phyloP scores from a whole-genome alignment of 1,140 invertebrate genomes.

The Meteorus sp. region DNA sequence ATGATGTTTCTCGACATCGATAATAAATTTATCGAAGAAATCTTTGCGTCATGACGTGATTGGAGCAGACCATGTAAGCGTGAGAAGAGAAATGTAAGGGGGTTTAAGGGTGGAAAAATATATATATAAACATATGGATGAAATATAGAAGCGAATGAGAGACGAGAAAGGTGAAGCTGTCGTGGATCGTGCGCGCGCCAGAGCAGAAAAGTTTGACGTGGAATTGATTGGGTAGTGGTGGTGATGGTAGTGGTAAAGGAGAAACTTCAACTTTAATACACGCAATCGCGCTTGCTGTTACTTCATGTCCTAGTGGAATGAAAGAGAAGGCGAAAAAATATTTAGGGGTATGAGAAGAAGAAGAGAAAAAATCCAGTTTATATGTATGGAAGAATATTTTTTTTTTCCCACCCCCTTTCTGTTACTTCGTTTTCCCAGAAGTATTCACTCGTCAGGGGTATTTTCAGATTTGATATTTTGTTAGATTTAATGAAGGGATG shows the following conservation, averaged over 20 bases:
- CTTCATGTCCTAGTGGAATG: neutral
- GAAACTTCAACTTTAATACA: slow-evolving; percentile 1
- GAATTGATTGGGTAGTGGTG: slow-evolving; percentile 43
- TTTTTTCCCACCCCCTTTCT: no score
- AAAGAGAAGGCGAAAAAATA: neutral
- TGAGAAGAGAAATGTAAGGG: slow-evolving; percentile 19
- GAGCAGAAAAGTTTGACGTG: slow-evolving; percentile 44
- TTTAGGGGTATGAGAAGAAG: neutral
- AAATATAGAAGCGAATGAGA: no score
- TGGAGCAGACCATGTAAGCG: slow-evolving; percentile 14
- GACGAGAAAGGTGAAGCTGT: no score
- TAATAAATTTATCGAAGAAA: slow-evolving; percentile 49
- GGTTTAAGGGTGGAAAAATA: no score
- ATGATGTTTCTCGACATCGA: slow-evolving; percentile 30
- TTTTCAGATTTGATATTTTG: neutral
- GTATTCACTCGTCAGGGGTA: no score
- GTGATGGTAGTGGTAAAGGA: slow-evolving; percentile 1
- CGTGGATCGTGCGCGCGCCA: slow-evolving; percentile 34
- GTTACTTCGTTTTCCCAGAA: no score
- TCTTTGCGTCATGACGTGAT: slow-evolving; percentile 48
- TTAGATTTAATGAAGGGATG: neutral
- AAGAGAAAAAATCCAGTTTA: no score
- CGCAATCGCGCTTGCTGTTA: neutral
- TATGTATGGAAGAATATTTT: no score
- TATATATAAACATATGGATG: no score